Conservation (phyloP, 1,140 invertebrate genomes). For the Akabosia matsudoensis region DNA sequence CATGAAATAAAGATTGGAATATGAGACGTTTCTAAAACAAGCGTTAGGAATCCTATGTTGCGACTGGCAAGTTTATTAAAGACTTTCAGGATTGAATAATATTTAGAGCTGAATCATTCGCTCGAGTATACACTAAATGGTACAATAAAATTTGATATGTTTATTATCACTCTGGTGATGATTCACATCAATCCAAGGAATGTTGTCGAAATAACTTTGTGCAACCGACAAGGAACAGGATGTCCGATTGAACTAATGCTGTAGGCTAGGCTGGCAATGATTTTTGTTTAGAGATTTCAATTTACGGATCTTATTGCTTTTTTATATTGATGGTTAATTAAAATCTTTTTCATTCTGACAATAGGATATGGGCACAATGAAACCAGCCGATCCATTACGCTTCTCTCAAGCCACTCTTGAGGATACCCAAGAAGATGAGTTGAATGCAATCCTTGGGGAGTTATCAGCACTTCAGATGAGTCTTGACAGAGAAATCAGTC, state of each 20-base stretch:
- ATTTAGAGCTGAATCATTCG: background rate
- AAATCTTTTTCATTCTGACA: conserved; percentile 5
- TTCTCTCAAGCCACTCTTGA: conserved; percentile 43
- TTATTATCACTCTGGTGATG: background rate
- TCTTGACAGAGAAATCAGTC: conserved; percentile 64
- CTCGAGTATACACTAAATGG: background rate
- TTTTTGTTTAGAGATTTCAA: background rate
- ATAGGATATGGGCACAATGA: conserved; percentile 40
- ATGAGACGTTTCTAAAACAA: background rate
- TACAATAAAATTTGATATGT: background rate
- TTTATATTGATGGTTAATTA: background rate
- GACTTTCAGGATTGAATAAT: background rate
- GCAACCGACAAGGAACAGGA: too few relatives aligned
- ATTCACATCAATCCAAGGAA: conserved; percentile 7
- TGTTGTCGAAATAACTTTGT: background rate
- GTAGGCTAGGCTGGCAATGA: background rate
- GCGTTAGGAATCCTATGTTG: background rate
- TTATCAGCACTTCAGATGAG: conserved; percentile 77
- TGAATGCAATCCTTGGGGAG: conserved; percentile 92
- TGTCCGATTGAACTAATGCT: too few relatives aligned
- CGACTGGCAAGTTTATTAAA: conserved; percentile 18
- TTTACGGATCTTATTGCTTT: background rate
- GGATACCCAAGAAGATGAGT: conserved; percentile 89
- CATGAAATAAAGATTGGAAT: conserved; percentile 6
- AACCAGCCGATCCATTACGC: conserved; percentile 41